Evolutionary conservation across 2,797 vertebrate species (phyloP).

Genomic region (Parauchenoglanis punctatus): DNA sequence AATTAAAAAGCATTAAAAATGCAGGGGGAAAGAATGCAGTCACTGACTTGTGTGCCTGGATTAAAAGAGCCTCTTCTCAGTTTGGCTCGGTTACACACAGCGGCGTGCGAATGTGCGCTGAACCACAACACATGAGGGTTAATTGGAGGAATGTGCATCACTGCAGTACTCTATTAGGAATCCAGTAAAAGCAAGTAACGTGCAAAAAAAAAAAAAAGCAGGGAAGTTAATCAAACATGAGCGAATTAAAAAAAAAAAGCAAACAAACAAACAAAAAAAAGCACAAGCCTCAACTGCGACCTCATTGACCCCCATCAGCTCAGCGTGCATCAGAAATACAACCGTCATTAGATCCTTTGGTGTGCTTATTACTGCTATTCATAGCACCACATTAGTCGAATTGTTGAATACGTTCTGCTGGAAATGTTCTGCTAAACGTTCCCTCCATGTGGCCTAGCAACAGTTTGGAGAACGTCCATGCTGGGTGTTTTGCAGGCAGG

Average conservation of each 20-base stretch:
- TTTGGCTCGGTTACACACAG: neutral
- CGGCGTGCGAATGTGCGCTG: neutral
- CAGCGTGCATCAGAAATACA: neutral
- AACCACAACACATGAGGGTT: conserved; percentile 22
- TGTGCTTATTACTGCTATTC: neutral
- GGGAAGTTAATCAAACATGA: neutral
- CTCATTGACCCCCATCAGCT: neutral
- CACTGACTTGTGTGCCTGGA: conserved; percentile 22
- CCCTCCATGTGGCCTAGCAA: neutral
- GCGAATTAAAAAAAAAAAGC: neutral
- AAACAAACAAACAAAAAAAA: neutral
- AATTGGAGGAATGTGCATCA: conserved; percentile 14
- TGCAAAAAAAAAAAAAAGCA: neutral
- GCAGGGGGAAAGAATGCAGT: conserved; percentile 55
- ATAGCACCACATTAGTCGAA: neutral
- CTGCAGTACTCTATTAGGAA: neutral
- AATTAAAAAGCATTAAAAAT: conserved; percentile 81
- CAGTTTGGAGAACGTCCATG: neutral
- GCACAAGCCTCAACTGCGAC: neutral
- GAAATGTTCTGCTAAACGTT: neutral
- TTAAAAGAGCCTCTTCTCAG: conserved; percentile 30
- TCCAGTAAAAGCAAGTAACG: neutral
- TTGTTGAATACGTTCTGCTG: neutral
- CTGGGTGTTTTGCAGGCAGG: neutral
- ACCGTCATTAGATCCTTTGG: neutral